Base-by-base conservation (phyloP, 2,113 vertebrate genomes). In the Narcine bancroftii region DNA sequence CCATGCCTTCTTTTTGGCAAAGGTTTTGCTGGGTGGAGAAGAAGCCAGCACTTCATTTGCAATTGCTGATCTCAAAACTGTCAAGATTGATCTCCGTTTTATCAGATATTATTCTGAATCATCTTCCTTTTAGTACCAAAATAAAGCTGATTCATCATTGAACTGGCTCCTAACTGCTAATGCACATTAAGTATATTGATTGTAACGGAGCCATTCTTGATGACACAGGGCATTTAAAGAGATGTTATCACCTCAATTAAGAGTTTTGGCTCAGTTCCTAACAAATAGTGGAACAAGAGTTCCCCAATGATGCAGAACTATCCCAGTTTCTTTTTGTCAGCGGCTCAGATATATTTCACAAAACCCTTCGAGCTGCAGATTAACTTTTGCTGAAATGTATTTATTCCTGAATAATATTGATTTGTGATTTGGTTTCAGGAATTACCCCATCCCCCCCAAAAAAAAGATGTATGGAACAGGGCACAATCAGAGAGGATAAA, bases 211-310 rank as follows among this genome's bases (percentile, higher is more conserved):
- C 19, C n/a, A 60, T 87, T 87, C 81, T 85, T 87, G 81, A 87
- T 87, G 81, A 87, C 81, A 63, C 53, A 60, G 29, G n/a, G 33
- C 21, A n/a, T 87, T 87, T 87, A 60, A 6, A 60, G 81, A 36
- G 81, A 87, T 63, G 81, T 63, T 63, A 87, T 63, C 81, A 87
- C 81, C 81, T 87, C 81, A 87, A 87, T 87, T 87, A 87, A n/a
- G 81, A 87, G 53, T 60, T 63, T 87, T 87, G 81, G 53, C 81
- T 87, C 81, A 60, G 81, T 63, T 87, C 53, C 81, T 21, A 36
- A 60, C 50, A 87, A 60, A 63, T 87, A 33, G 36, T 87, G 53
- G n/a, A 87, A 87, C 33, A 7, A 75, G 11, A 75, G 13, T 63
- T 60, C 53, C 11, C 36, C 53, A 60, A 5, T 87, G 81, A 33